A percentile compares a stretch with the other conserved stretches of the same genome.
phyloP scores from a whole-genome alignment of 2,797 vertebrate species.

The Poecile montanus region DNA sequence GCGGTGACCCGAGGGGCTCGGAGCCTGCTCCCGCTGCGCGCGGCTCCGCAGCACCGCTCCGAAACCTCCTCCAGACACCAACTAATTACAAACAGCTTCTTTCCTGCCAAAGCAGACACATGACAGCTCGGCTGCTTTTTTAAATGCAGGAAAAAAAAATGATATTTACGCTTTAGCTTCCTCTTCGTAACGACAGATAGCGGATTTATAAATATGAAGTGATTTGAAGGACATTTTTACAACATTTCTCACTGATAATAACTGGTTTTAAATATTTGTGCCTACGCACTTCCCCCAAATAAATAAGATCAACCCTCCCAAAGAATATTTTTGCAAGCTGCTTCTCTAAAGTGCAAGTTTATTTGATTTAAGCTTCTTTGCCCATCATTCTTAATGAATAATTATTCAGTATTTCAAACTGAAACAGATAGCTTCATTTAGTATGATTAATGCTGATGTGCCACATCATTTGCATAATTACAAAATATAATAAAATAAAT shows the following conservation, averaged over 20 bases:
- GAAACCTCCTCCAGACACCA: neutral
- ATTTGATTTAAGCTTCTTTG: conserved; percentile 70
- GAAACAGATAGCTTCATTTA: conserved; percentile 62
- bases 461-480: conserved; percentile 72
- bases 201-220: neutral
- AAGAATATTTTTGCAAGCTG: conserved; percentile 11
- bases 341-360: conserved; percentile 62
- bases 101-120: neutral
- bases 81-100: neutral
- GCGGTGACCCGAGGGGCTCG: neutral
- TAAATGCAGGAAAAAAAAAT: neutral
- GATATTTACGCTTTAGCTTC: neutral
- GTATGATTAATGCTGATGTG: conserved; percentile 72
- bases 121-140: neutral
- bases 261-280: conserved; percentile 32
- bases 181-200: neutral
- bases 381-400: conserved; percentile 67
- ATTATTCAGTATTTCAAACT: conserved; percentile 67
- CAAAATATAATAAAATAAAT: conserved; percentile 68
- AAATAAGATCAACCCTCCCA: neutral
- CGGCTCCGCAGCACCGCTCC: neutral
- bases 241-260: neutral
- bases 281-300: neutral
- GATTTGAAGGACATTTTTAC: neutral
- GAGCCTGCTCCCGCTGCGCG: neutral